phyloP scores from a whole-genome alignment of 2,888 invertebrate species.

The Perizoma flavofasciatum region DNA sequence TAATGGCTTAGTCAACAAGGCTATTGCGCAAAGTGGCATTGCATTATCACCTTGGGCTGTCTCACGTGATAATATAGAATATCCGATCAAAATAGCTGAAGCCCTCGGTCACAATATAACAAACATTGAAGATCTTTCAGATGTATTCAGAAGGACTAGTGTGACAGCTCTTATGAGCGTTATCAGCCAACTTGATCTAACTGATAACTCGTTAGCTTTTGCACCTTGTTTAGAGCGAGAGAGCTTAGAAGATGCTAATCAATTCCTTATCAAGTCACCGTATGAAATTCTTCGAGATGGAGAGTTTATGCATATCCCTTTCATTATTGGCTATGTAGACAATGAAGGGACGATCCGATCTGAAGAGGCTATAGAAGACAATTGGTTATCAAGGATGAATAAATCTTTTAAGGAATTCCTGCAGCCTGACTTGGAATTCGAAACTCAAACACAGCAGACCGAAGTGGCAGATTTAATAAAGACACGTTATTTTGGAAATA shows the following conservation, averaged over 20 bases:
- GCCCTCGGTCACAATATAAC: constrained; percentile 64
- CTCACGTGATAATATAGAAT: constrained; percentile 63
- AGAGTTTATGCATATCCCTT: constrained; percentile 61
- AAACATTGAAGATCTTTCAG: constrained; percentile 55
- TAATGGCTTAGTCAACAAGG: constrained; percentile 63
- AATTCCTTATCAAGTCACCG: constrained; percentile 65
- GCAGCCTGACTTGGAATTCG: constrained; percentile 65
- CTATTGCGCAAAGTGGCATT: constrained; percentile 70
- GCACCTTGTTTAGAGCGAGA: constrained; percentile 71
- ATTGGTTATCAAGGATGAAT: constrained; percentile 69
- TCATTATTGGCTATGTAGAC: constrained; percentile 70
- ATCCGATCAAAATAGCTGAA: constrained; percentile 66
- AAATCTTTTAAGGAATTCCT: constrained; percentile 62
- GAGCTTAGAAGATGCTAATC: constrained; percentile 46
- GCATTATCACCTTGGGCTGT: constrained; percentile 78
- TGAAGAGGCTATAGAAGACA: constrained; percentile 53
- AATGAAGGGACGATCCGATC: constrained; percentile 71
- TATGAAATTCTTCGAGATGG: constrained; percentile 53
- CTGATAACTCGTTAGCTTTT: constrained; percentile 70
- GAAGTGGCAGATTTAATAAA: constrained; percentile 52
- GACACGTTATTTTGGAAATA: constrained; percentile 56
- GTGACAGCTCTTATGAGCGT: constrained; percentile 65
- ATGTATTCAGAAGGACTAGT: constrained; percentile 60
- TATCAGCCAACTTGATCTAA: constrained; percentile 68
- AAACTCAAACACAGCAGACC: constrained; percentile 43